Conservation (phyloP, 1,140 invertebrate genomes). For the Neomicropteryx cornuta region DNA sequence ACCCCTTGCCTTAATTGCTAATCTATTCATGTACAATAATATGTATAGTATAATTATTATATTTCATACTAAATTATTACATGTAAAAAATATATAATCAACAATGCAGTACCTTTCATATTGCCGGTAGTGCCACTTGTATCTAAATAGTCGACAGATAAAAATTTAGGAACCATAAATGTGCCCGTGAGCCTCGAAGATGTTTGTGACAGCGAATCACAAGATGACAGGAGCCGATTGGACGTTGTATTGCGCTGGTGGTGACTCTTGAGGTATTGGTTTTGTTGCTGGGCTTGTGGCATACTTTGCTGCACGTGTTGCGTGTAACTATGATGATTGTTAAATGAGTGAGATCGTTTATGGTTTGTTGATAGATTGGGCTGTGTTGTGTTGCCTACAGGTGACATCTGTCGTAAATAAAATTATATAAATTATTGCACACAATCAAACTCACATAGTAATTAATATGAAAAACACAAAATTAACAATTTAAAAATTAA, state of each 20-base stretch:
- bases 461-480: too few species aligned
- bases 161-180: conserved; percentile 33
- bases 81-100: background rate
- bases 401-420: conserved; percentile 12
- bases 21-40: background rate
- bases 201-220: conserved; percentile 35
- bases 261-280: conserved; percentile 32
- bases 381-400: conserved; percentile 7
- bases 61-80: too few species aligned
- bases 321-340: conserved; percentile 52
- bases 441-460: too few species aligned
- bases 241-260: conserved; percentile 9
- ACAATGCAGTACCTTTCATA: conserved; percentile 26
- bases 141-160: conserved; percentile 35
- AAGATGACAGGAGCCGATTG: conserved; percentile 34
- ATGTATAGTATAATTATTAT: background rate
- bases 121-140: conserved; percentile 24
- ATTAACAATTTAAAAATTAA: too few species aligned
- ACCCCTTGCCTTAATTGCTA: conserved; percentile 2
- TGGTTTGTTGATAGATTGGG: conserved; percentile 33
- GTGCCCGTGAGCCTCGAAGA: conserved; percentile 27
- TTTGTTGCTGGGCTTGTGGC: conserved; percentile 41
- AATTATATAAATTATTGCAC: too few species aligned
- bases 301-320: conserved; percentile 41
- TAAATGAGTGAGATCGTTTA: conserved; percentile 53